These are phyloP conservation scores for Empidonax alnorum DNA, from an alignment of 2,113 vertebrate genomes.

Conservation along the genomic window DNA sequence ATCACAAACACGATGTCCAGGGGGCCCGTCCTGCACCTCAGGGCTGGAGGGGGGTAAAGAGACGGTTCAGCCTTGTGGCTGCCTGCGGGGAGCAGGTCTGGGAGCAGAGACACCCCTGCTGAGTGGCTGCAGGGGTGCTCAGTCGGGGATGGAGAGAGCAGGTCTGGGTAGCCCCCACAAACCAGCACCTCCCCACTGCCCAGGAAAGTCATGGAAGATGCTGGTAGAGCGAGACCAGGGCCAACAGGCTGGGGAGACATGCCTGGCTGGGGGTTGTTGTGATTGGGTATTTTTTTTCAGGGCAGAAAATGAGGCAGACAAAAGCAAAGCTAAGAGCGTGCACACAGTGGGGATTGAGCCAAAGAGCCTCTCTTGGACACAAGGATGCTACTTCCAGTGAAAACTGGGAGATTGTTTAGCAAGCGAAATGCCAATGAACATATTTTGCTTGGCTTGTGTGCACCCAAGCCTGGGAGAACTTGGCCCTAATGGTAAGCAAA, in stretches of 20 bases:
- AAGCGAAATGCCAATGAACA: background rate
- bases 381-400: background rate
- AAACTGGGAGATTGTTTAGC: background rate
- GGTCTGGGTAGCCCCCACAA: background rate
- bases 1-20: conserved; percentile 96
- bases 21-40: conserved; percentile 87
- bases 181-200: background rate
- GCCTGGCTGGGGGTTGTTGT: too few species aligned
- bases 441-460: conserved; percentile 3
- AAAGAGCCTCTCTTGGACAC: background rate
- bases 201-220: background rate
- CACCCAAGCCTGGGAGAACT: background rate
- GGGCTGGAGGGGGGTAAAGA: conserved; percentile 41
- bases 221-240: fast-evolving
- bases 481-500: background rate
- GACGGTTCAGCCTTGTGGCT: background rate
- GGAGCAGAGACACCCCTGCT: background rate
- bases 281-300: background rate
- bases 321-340: background rate
- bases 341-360: fast-evolving
- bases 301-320: background rate
- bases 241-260: background rate
- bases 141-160: background rate
- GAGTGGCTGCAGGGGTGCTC: background rate
- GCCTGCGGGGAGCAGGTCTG: background rate